These are phyloP conservation scores for Cavia porcellus DNA, from an alignment of 2,113 vertebrate species.

Conservation along the genomic window DNA sequence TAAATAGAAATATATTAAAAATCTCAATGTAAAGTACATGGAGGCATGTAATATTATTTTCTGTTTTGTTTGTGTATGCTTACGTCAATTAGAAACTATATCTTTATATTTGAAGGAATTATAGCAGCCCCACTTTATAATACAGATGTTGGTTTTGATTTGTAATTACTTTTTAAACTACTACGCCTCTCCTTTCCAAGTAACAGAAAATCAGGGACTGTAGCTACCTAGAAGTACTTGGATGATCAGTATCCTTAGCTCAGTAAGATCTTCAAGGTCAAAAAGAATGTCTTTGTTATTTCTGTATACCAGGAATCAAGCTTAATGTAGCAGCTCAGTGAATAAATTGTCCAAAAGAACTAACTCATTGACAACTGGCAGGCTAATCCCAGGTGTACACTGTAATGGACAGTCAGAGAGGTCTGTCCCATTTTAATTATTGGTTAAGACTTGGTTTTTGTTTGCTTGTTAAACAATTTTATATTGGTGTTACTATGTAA, in stretches of 20 bases:
- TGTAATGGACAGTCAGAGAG: not conserved
- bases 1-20: not conserved
- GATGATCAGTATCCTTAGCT: not conserved
- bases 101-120: not conserved
- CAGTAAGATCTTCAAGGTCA: not conserved
- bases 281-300: not conserved
- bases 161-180: not conserved
- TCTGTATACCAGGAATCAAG: not conserved
- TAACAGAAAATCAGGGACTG: not conserved
- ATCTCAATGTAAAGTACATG: not conserved
- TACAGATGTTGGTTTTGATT: not conserved
- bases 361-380: not conserved
- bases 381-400: not conserved
- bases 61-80: not conserved
- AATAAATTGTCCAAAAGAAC: not conserved
- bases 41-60: not conserved
- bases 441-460: not conserved
- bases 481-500: not conserved
- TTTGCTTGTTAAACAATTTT: not conserved
- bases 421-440: not conserved
- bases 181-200: not conserved
- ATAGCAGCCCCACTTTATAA: not conserved
- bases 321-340: not conserved
- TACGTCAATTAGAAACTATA: not conserved
- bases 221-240: not conserved